These are phyloP conservation scores for Xenopus laevis DNA, from an alignment of 2,113 vertebrate genomes.

Conservation along the genomic window DNA sequence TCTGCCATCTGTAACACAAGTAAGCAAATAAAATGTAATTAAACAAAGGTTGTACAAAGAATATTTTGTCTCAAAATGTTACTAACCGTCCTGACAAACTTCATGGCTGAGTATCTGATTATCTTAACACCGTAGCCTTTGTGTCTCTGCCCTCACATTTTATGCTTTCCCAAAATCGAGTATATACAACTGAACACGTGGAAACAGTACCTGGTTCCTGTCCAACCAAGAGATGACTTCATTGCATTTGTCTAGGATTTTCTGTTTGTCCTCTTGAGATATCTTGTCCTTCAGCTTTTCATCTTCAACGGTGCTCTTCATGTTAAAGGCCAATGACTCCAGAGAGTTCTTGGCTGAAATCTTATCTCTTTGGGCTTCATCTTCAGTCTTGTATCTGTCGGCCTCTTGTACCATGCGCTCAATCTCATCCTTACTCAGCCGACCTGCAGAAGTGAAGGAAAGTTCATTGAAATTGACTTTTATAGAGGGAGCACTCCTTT, in stretches of 20 bases:
- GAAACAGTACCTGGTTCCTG: conserved; percentile 72
- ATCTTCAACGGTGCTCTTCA: conserved; percentile 84
- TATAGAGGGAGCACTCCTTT: background rate
- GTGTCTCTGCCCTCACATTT: no score
- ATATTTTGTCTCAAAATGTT: no score
- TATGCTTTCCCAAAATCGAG: no score
- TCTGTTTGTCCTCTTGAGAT: conserved; percentile 77
- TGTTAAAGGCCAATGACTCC: conserved; percentile 84
- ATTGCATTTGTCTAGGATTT: conserved; percentile 80
- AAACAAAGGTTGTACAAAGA: no score
- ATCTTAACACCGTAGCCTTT: no score
- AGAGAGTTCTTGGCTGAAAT: conserved; percentile 80
- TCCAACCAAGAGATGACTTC: conserved; percentile 84
- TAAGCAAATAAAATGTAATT: no score
- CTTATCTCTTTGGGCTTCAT: conserved; percentile 76
- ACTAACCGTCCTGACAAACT: no score
- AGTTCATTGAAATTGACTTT: background rate
- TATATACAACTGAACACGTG: no score
- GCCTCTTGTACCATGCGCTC: conserved; percentile 87
- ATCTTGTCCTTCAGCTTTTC: conserved; percentile 82
- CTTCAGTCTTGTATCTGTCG: conserved; percentile 77
- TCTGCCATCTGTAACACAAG: conserved; percentile 68
- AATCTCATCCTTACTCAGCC: conserved; percentile 85
- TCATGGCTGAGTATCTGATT: no score
- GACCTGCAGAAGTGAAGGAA: conserved; percentile 55